Evolutionary conservation across 2,113 vertebrate genomes (phyloP), one percentile per base, ranked within the genome.

Genomic region (Ptilorrhoa leucosticta): DNA sequence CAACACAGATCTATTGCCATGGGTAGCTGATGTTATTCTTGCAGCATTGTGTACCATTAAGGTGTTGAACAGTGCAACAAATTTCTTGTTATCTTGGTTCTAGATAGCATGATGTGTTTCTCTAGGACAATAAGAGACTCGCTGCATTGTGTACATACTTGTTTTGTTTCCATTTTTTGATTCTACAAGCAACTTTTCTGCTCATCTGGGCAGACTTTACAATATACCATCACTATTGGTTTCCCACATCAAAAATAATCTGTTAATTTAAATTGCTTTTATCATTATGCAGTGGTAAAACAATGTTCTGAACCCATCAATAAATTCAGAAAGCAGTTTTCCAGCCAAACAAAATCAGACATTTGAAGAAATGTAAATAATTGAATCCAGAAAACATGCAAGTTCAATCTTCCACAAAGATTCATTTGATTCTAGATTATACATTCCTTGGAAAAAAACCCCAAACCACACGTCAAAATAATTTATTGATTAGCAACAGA

Each of bases 301-400:
- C 39, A 80, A 83, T 70, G 73, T 66, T 83, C 82, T 83, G 76
- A 81, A 96, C 83, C 44, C 54, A 94, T 20, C 63, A 61, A 56
- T 94, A 89, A 94, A 83, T 79, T 96, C 79, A 87, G 54, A 86
- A 95, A 82, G 83, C 69, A 79, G 89, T 93, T 92, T 97, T 94
- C 40, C 39, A 96, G 71, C 11, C 75, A 90, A 95, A 95, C 61
- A 87, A 88, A 88, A 35, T 4, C 68, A 69, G 53, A 35, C 15
- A 54, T 87, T 83, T 94, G 70, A 92, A 90, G 87, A 83, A 65
- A 94, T 7, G 7, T 1, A 6, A 31, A 80, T 83, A 95, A 89
- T 15, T 90, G 91, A 94, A 87, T 90, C 53, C 88, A 96, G 70
- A 93, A 96, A 94, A 75, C 50, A 89, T 7, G 45, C 48, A 91